A percentile compares a stretch with the other conserved stretches of the same genome.
These are phyloP conservation scores for Ichneumoninae sp. DNA, from an alignment of 2,888 invertebrate species.

Conservation along the genomic window DNA sequence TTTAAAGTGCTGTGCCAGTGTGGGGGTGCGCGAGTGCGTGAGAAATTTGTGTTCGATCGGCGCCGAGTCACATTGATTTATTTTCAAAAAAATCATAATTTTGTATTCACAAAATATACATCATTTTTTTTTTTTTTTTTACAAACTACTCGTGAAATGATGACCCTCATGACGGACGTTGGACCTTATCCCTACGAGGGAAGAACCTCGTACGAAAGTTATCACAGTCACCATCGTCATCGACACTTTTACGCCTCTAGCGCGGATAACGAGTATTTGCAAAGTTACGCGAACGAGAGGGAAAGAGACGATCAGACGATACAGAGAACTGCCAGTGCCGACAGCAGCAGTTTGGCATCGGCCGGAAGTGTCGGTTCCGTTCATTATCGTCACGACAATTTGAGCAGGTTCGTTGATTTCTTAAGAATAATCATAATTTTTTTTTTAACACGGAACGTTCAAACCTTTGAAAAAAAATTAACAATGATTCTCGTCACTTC, in stretches of 20 bases:
- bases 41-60: background rate
- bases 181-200: constrained; percentile 81
- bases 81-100: background rate
- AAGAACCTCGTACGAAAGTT: constrained; percentile 80
- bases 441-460: too few relatives aligned
- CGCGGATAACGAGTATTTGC: constrained; percentile 72
- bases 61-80: background rate
- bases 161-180: constrained; percentile 83
- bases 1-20: constrained; percentile 29
- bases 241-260: constrained; percentile 72
- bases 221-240: constrained; percentile 71
- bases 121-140: background rate
- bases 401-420: constrained; percentile 70
- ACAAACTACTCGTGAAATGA: constrained; percentile 77
- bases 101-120: background rate
- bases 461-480: too few relatives aligned
- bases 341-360: constrained; percentile 75
- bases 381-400: constrained; percentile 75
- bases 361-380: constrained; percentile 70
- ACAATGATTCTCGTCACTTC: too few relatives aligned
- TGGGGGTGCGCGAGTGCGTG: constrained; percentile 13
- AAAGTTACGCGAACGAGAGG: constrained; percentile 71
- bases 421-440: background rate
- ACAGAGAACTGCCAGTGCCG: constrained; percentile 76
- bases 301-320: constrained; percentile 73